Evolutionary conservation across 2,888 invertebrate species (phyloP), one percentile per base, ranked within the genome.

Genomic region (Cantharis flavilabris): DNA sequence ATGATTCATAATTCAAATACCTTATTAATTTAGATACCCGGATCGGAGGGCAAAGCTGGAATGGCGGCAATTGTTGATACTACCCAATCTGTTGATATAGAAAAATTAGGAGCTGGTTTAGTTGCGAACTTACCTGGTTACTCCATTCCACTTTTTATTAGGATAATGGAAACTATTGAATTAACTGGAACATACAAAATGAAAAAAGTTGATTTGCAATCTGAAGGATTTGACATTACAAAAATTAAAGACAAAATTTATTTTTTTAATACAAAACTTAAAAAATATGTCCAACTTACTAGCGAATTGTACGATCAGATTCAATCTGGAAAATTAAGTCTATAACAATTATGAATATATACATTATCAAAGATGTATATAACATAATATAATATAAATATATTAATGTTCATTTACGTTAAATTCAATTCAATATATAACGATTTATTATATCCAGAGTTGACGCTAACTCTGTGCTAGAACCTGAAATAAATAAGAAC

Each of bases 131-230:
- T 98, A 82, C 97, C 98, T 0, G 86, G 92, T 0, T 98, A 97
- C 87, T 97, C 98, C 0, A 90, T 96, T 18, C 98, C 98, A 1
- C 89, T 98, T 14, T 98, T 98, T 89, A 88, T 98, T 62, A 90
- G 98, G 72, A 89, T 97, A 77, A 90, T 96, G 84, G 89, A 93
- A 72, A 90, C 93, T 81, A 92, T 98, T 72, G 96, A 97, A 76
- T 90, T 95, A 84, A 95, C 95, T 4, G 93, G 94, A 88, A 99
- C 99, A 0, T 98, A 96, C 88, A 99, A 99, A 89, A 88, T 98
- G 83, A 96, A 96, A 89, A 99, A 98, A 87, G 91, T 93, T 3
- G 94, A 96, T 83, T 91, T 98, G 79, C 95, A 96, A 85, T 90
- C 92, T 80, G 96, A 97, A 82, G 97, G 95, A 2, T 98, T 94